Conservation (phyloP, 1,140 invertebrate genomes). For the Leguminivora glycinivorella region DNA sequence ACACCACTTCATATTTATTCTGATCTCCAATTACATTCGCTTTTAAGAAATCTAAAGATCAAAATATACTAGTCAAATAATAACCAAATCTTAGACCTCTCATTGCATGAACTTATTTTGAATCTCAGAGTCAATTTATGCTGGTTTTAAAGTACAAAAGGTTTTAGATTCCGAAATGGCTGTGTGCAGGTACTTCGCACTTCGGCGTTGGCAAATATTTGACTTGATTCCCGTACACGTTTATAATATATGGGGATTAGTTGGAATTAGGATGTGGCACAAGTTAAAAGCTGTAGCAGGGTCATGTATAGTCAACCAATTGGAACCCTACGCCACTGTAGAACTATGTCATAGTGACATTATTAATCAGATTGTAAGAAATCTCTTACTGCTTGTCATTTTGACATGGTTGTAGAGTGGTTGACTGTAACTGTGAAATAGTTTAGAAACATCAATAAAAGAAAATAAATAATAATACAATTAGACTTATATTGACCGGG, state of each 20-base stretch:
- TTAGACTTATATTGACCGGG: no score
- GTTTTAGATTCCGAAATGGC: background rate
- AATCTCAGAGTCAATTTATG: background rate
- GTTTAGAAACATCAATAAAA: no score
- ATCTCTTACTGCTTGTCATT: no score
- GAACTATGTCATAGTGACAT: no score
- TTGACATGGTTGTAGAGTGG: no score
- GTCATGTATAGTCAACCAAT: no score
- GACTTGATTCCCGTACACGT: constrained; percentile 1
- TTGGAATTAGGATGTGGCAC: background rate
- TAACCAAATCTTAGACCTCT: background rate
- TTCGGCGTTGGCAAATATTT: constrained; percentile 10
- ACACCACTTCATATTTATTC: background rate
- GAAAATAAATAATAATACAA: no score
- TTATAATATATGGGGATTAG: constrained; percentile 7
- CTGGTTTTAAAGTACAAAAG: background rate
- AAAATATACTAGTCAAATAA: background rate
- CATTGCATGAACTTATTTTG: background rate
- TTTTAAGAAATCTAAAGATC: background rate
- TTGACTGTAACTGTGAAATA: no score
- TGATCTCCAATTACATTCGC: background rate
- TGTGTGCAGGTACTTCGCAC: constrained; percentile 1
- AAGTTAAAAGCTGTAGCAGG: background rate
- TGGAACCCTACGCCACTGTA: no score
- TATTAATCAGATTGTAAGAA: no score